These are phyloP conservation scores for Cyphomyrmex costatus DNA, from an alignment of 1,140 invertebrate species.

Conservation along the genomic window DNA sequence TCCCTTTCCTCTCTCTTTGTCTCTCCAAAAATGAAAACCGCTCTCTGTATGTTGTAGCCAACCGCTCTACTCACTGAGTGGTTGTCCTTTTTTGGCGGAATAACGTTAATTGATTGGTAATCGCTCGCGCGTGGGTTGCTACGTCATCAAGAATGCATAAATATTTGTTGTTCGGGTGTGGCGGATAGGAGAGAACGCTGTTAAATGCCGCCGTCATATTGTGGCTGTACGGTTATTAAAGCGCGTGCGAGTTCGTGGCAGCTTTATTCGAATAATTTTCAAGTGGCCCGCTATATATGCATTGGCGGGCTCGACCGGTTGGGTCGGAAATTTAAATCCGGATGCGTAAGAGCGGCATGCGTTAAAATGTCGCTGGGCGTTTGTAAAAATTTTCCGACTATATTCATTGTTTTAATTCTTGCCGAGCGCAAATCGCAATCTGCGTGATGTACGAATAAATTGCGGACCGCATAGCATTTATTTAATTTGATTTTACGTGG, in stretches of 20 bases:
- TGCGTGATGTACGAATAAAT: conserved; percentile 54
- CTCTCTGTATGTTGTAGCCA: background rate
- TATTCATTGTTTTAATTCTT: conserved; percentile 56
- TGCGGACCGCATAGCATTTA: conserved; percentile 15
- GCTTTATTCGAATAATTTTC: conserved; percentile 81
- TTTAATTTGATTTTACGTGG: conserved; percentile 51
- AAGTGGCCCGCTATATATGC: conserved; percentile 72
- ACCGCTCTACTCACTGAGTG: background rate
- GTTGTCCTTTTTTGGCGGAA: conserved; percentile 62
- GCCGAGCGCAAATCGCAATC: conserved; percentile 45
- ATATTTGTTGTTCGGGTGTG: conserved; percentile 78
- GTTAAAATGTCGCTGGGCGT: conserved; percentile 48
- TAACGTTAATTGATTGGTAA: conserved; percentile 79
- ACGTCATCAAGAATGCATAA: conserved; percentile 78
- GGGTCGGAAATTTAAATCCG: conserved; percentile 73
- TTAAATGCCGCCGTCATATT: conserved; percentile 75
- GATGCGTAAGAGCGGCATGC: conserved; percentile 56
- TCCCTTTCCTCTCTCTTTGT: conserved; percentile 15
- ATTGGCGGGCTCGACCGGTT: conserved; percentile 39
- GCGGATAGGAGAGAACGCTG: conserved; percentile 56
- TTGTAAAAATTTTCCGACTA: conserved; percentile 45
- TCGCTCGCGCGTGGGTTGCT: conserved; percentile 61
- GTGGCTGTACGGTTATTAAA: conserved; percentile 75
- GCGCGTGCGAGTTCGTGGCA: conserved; percentile 65
- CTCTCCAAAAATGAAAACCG: conserved; percentile 30